phyloP scores from a whole-genome alignment of 2,113 vertebrate species.

The Heptranchias perlo region DNA sequence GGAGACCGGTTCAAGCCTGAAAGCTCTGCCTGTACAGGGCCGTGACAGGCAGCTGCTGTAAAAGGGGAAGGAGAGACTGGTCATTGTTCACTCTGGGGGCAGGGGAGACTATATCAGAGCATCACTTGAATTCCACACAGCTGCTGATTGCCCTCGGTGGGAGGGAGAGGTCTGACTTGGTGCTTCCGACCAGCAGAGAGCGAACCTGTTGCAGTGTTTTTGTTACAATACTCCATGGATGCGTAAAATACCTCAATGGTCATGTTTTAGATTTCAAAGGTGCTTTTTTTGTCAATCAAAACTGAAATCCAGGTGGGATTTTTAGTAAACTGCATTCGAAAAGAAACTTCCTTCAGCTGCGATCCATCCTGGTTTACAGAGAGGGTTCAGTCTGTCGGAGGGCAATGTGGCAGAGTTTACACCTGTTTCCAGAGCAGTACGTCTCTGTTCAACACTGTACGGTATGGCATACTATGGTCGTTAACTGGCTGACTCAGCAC shows the following conservation, averaged over 20 bases:
- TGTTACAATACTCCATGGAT: neutral
- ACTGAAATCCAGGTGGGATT: constrained; percentile 21
- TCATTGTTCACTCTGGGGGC: neutral
- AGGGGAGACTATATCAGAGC: neutral
- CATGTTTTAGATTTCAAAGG: constrained; percentile 2
- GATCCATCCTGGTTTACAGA: neutral
- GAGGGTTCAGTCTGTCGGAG: neutral
- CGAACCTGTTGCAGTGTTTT: neutral
- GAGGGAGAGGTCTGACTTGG: neutral
- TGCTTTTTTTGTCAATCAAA: constrained; percentile 15
- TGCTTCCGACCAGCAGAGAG: neutral
- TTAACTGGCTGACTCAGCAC: too few species aligned
- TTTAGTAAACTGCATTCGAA: neutral
- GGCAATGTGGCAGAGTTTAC: neutral
- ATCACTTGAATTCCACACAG: neutral
- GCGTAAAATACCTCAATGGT: constrained; percentile 13
- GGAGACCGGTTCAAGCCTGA: neutral
- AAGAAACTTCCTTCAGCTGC: neutral
- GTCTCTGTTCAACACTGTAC: neutral
- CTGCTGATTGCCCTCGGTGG: neutral
- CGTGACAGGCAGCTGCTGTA: neutral
- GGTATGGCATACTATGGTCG: too few species aligned
- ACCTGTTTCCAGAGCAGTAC: neutral
- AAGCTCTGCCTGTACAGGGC: too few species aligned
- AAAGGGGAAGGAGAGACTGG: neutral